Evolutionary conservation across 2,113 vertebrate species (phyloP), one percentile per base, ranked within the genome.

Genomic region (Elephantulus edwardii): DNA sequence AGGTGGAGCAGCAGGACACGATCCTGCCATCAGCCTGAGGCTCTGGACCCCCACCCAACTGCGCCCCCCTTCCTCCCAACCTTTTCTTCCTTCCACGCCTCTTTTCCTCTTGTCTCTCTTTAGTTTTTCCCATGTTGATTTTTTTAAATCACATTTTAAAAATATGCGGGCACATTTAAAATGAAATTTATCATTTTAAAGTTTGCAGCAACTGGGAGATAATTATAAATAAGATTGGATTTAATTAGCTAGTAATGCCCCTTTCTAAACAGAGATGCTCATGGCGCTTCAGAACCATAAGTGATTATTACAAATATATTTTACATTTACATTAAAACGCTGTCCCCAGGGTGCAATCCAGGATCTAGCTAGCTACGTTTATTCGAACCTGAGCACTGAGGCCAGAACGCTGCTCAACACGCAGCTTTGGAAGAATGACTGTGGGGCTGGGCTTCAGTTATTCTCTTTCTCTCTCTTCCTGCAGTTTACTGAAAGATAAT

Each of bases 191-290:
- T 24, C 48, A 20, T 94, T 91, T 93, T 74, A 50, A 82, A 86
- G 77, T 50, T 68, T 48, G 64, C 28, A 40, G 3, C 6, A 26
- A 74, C 83, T 26, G n/a, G 86, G 50, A 60, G 60, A 92, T 50
- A 75, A 90, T 95, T 95, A 92, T 71, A 86, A 64, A 95, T 90
- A 81, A 58, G 85, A 74, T 76, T 35, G 33, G 74, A 88, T 60
- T 70, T 92, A 96, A 91, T 89, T 91, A 72, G 76, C 85, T 68
- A 7, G 84, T 97, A 97, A 92, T 90, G 38, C 70, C 68, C 30
- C 30, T 93, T 90, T 88, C 83, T 94, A 94, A 95, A 56, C 50
- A 40, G 88, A 89, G 89, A 95, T 80, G 56, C 93, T 20, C 80
- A 24, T 22, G 26, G 1, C n/a, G 86, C 46, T 93, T 56, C n/a